Conservation (phyloP, 2,888 invertebrate species). For the Buathra laborator region DNA sequence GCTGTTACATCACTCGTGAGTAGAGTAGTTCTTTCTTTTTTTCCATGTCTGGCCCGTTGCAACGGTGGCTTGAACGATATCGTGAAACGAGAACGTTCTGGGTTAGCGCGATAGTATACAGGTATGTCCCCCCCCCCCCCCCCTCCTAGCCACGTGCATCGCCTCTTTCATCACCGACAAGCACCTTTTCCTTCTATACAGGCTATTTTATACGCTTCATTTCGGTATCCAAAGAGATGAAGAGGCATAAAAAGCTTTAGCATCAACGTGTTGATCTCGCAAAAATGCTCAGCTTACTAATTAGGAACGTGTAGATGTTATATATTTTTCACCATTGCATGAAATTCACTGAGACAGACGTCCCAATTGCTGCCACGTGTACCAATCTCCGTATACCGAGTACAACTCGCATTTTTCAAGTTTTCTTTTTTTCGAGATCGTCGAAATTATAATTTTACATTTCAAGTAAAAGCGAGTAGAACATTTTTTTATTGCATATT, state of each 20-base stretch:
- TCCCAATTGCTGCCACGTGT: not conserved
- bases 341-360: not conserved
- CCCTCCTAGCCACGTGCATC: slow-evolving; percentile 26
- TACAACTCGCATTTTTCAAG: not conserved
- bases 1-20: slow-evolving; percentile 41
- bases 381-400: not conserved
- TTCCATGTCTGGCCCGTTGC: slow-evolving; percentile 4
- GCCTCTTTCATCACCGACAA: slow-evolving; percentile 40
- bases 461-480: too few relatives aligned
- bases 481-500: too few relatives aligned
- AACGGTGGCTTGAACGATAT: slow-evolving; percentile 44
- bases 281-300: slow-evolving; percentile 16
- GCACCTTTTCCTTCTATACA: not conserved
- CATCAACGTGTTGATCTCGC: slow-evolving; percentile 16
- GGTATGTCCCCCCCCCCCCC: not conserved
- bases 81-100: slow-evolving; percentile 52
- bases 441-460: too few relatives aligned
- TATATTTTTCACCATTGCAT: not conserved
- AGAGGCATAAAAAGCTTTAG: slow-evolving; percentile 7
- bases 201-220: slow-evolving; percentile 41
- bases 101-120: slow-evolving; percentile 40
- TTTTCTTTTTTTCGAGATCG: not conserved
- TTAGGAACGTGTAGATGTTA: not conserved
- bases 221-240: slow-evolving; percentile 35
- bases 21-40: slow-evolving; percentile 26